Evolutionary conservation across 2,888 invertebrate genomes (phyloP).

Genomic region (Eurytoma californica): DNA sequence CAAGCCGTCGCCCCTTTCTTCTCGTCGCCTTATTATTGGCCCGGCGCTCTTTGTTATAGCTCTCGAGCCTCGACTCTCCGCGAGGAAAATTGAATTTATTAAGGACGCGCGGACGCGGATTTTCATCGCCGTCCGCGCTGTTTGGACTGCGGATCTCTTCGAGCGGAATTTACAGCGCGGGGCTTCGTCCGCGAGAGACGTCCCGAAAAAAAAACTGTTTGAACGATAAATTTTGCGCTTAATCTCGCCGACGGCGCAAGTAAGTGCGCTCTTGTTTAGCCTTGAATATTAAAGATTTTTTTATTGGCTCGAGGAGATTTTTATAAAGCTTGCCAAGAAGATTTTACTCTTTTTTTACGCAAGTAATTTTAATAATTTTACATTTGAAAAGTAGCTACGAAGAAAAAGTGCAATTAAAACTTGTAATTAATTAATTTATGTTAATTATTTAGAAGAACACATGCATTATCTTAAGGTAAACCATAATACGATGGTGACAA

Average conservation of each 20-base stretch:
- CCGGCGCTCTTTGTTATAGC: background rate
- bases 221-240: conserved; percentile 5
- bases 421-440: too few species aligned
- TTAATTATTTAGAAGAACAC: too few species aligned
- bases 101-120: background rate
- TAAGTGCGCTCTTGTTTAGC: too few species aligned
- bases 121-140: background rate
- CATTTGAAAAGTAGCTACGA: background rate
- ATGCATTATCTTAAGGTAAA: too few species aligned
- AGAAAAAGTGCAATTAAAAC: background rate
- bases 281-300: too few species aligned
- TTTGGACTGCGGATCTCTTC: background rate
- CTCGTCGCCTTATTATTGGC: conserved; percentile 16
- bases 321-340: too few species aligned
- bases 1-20: background rate
- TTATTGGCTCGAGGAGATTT: too few species aligned
- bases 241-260: background rate
- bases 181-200: background rate
- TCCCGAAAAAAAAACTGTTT: conserved; percentile 1
- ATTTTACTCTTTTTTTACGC: too few species aligned
- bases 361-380: too few species aligned
- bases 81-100: conserved; percentile 3
- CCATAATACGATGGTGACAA: too few species aligned
- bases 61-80: background rate
- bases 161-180: conserved; percentile 17